These are phyloP conservation scores for Anhinga rufa DNA, from an alignment of 2,113 vertebrate species.

Conservation along the genomic window DNA sequence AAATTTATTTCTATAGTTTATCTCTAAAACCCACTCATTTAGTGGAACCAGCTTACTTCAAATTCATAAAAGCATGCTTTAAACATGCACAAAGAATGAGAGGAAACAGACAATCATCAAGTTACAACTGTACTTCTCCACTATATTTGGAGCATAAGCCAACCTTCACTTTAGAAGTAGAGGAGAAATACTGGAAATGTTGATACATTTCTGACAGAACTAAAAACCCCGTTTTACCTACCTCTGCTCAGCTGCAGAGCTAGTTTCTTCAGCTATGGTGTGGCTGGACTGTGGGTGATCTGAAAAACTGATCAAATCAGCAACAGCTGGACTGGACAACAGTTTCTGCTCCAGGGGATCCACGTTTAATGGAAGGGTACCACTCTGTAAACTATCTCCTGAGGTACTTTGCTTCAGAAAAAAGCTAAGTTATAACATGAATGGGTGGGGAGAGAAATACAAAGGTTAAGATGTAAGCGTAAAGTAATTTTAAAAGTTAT, in stretches of 20 bases:
- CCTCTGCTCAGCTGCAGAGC: constrained; percentile 69
- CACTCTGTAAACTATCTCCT: constrained; percentile 90
- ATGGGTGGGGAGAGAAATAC: background rate
- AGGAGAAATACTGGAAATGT: background rate
- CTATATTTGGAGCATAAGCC: background rate
- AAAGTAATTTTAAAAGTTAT: background rate
- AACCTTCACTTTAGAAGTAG: background rate
- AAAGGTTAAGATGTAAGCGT: background rate
- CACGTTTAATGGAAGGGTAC: constrained; percentile 65
- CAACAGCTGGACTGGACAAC: constrained; percentile 47
- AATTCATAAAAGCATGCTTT: background rate
- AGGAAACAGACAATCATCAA: background rate
- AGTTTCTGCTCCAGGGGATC: constrained; percentile 76
- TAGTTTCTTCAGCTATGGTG: constrained; percentile 66
- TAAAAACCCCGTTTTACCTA: constrained; percentile 37
- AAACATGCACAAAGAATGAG: background rate
- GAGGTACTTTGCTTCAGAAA: constrained; percentile 91
- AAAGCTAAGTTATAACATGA: constrained; percentile 72
- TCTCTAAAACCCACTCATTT: background rate
- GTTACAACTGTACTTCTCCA: background rate
- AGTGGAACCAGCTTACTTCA: background rate
- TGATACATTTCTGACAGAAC: background rate
- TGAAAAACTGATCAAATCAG: constrained; percentile 77
- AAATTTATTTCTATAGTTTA: background rate
- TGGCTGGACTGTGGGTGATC: constrained; percentile 64